Evolutionary conservation across 2,113 vertebrate genomes (phyloP).

Genomic region (Paramisgurnus dabryanus): DNA sequence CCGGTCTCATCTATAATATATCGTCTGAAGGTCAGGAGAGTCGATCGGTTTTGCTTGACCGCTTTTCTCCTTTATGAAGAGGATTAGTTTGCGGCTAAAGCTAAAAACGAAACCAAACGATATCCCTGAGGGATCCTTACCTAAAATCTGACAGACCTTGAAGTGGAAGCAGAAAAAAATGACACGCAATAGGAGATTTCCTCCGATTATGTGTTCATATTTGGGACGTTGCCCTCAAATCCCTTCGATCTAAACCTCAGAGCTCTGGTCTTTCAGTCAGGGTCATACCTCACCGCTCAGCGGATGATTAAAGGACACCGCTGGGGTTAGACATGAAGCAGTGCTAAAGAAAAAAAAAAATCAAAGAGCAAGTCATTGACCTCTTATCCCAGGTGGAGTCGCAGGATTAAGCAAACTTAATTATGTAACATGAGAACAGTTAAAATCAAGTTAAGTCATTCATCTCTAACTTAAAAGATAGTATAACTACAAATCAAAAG

Average conservation of each 20-base stretch:
- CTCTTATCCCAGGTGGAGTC: slow-evolving; percentile 15
- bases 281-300: neutral
- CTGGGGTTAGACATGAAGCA: neutral
- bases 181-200: neutral
- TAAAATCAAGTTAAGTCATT: neutral
- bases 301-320: neutral
- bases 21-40: slow-evolving; percentile 12
- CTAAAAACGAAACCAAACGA: neutral
- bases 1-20: slow-evolving; percentile 18
- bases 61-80: neutral
- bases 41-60: neutral
- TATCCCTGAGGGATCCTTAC: neutral
- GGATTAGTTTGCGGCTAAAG: neutral
- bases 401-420: neutral
- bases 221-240: neutral
- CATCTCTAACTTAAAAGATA: neutral
- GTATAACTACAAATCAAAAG: neutral
- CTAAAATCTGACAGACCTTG: slow-evolving; percentile 8
- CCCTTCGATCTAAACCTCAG: neutral
- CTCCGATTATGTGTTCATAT: slow-evolving; percentile 2
- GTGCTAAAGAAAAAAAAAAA: slow-evolving; percentile 1
- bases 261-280: slow-evolving; percentile 34
- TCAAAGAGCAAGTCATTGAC: slow-evolving; percentile 30
- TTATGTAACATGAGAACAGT: neutral
- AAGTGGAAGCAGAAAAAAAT: slow-evolving; percentile 2